Evolutionary conservation across 2,797 vertebrate genomes (phyloP), one percentile per base, ranked within the genome.

Genomic region (Octomys mimax): DNA sequence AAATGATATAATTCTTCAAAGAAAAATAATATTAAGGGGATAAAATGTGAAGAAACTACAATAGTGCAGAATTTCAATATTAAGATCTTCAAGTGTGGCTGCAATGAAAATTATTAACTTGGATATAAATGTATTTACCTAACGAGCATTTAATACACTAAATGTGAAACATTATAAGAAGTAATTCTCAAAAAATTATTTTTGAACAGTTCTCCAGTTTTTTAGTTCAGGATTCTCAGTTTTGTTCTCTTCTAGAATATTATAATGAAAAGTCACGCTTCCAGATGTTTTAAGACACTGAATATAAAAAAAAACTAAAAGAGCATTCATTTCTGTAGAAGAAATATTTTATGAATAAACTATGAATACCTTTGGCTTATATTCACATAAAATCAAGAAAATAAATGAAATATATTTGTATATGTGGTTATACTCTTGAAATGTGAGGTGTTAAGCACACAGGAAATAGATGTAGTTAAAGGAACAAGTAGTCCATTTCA

Each of bases 121-220:
- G 0, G 16, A 6, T 57, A 36, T 85, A 88, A 87, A 46, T 77
- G 26, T 64, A 91, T 70, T 31, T 75, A 94, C 81, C 18, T 79
- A 18, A 87, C 73, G 14, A 54, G 5, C 28, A 79, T 92, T 78
- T 83, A 87, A 78, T 79, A 66, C 39, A 59, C 66, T 88, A 75
- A 68, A 19, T 89, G 26, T 95, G 49, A 89, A 87, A 33, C 86
- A 73, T 36, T 91, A 3, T 86, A 39, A 92, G 31, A 89, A 95
- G 6, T 0, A 70, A 71, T 78, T 88, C 90, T 90, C 24, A 14
- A 87, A 64, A 57, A 73, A 46, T 13, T 86, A 52, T 18, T 88
- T 88, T 42, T 42, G 5, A 42, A 42, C 3, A 42, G 42, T 39
- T 81, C 64, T 61, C 39, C 13, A 12, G 9, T 31, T 84, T 87